Conservation (phyloP, 2,797 vertebrate genomes). For the Australoheros facetus region DNA sequence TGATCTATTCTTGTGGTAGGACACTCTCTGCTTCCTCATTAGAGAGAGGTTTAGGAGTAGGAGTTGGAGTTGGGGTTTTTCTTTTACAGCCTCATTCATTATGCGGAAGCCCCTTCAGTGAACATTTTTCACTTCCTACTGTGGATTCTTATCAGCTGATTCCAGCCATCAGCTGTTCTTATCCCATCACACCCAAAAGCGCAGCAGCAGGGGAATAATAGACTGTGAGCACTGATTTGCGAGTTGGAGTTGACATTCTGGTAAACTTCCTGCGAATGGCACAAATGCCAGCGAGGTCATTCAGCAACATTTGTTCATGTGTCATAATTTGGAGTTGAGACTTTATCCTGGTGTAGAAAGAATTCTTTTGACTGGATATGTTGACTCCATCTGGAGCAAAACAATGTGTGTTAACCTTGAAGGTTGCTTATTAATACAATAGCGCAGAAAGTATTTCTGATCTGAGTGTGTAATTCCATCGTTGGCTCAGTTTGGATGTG, state of each 20-base stretch:
- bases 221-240: conserved; percentile 37
- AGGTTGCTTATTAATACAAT: conserved; percentile 10
- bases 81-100: conserved; percentile 21
- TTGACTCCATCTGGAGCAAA: conserved; percentile 21
- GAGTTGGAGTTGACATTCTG: conserved; percentile 65
- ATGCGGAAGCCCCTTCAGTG: not conserved
- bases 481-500: conserved; percentile 9
- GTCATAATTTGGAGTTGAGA: conserved; percentile 24
- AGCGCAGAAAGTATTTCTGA: conserved; percentile 5
- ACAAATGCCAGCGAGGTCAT: conserved; percentile 63
- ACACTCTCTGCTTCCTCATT: conserved; percentile 36
- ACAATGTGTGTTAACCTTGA: conserved; percentile 38
- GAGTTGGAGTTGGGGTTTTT: conserved; percentile 9
- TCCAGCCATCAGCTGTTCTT: conserved; percentile 44
- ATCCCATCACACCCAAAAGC: conserved; percentile 34
- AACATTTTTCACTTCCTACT: conserved; percentile 28
- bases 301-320: conserved; percentile 34
- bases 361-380: conserved; percentile 15
- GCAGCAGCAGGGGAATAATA: conserved; percentile 39
- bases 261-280: conserved; percentile 71
- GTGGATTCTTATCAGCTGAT: conserved; percentile 47
- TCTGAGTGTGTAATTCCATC: not conserved
- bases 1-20: conserved; percentile 94
- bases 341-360: conserved; percentile 17
- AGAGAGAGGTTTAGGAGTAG: not conserved